Evolutionary conservation across 2,888 invertebrate genomes (phyloP).

Genomic region (Hoplodrina blanda): DNA sequence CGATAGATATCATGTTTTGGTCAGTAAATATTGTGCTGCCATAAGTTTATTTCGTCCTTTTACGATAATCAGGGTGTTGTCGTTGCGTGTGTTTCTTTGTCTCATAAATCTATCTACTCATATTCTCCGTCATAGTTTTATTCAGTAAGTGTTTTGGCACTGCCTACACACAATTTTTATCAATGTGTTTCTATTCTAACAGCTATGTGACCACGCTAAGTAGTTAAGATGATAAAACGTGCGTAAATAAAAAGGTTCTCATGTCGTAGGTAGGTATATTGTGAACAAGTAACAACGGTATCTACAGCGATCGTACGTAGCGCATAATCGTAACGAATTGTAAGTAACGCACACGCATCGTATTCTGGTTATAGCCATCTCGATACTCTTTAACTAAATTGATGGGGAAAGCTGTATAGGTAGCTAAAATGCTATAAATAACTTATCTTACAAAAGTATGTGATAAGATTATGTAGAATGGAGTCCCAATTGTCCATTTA

Average conservation of each 20-base stretch:
- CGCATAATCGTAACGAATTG: conserved; percentile 29
- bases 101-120: background rate
- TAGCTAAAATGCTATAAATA: background rate
- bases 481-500: too few species aligned
- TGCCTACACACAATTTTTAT: conserved; percentile 8
- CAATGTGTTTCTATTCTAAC: conserved; percentile 17
- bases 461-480: background rate
- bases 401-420: background rate
- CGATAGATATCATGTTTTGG: too few species aligned
- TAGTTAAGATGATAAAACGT: conserved; percentile 13
- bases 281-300: conserved; percentile 35
- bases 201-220: conserved; percentile 15
- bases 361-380: background rate
- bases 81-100: too few species aligned
- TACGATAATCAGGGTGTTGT: too few species aligned
- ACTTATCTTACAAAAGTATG: background rate
- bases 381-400: background rate
- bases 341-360: conserved; percentile 7
- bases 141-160: conserved; percentile 11
- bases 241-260: conserved; percentile 25
- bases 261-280: conserved; percentile 37
- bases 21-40: too few species aligned
- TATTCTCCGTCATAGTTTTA: background rate
- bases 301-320: conserved; percentile 9
- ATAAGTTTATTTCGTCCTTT: too few species aligned